Base-by-base conservation (phyloP, 2,113 vertebrate genomes). In the Centropristis striata region DNA sequence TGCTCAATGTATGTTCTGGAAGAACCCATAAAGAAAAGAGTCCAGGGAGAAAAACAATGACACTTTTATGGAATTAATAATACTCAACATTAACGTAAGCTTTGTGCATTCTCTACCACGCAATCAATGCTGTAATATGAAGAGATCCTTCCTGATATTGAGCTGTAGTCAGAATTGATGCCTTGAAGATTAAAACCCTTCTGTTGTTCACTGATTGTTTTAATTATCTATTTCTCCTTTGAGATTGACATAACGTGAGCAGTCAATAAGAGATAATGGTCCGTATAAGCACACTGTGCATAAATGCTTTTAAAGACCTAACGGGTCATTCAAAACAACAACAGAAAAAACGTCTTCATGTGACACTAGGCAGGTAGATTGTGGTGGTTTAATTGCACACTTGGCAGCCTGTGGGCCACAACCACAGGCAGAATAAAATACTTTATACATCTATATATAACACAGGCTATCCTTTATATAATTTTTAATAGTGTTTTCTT, bases 251-350 rank as follows among this genome's bases (percentile, higher is more conserved):
- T 21, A 55, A 60, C 9, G 9, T n/a, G 14, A 28, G 14, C 42
- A 66, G 67, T 77, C 47, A 55, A 63, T 76, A 9, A 50, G 37
- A 71, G 23, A 63, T 25, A 78, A 73, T 14, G 47, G 23, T 39
- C 37, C 0, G 3, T 20, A 21, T 51, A 54, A 53, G 27, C 60
- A 60, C 53, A 18, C 5, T 11, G 10, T 23, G 21, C 27, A 51
- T 18, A 50, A 64, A 53, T 7, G 3, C 1, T 0, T 37, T 57
- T 15, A 16, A 46, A 44, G 39, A 46, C 5, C 28, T 37, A 47
- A 41, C 36, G 39, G n/a, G 39, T 54, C 0, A 13, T 16, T 66
- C 53, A 15, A 44, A 16, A 44, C 37, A 44, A 15, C 8, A 14
- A 13, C n/a, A 49, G 8, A 39, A n/a, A 0, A 18, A 55, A 46